These are phyloP conservation scores for Lagopus leucura DNA, from an alignment of 2,113 vertebrate species.

Conservation along the genomic window DNA sequence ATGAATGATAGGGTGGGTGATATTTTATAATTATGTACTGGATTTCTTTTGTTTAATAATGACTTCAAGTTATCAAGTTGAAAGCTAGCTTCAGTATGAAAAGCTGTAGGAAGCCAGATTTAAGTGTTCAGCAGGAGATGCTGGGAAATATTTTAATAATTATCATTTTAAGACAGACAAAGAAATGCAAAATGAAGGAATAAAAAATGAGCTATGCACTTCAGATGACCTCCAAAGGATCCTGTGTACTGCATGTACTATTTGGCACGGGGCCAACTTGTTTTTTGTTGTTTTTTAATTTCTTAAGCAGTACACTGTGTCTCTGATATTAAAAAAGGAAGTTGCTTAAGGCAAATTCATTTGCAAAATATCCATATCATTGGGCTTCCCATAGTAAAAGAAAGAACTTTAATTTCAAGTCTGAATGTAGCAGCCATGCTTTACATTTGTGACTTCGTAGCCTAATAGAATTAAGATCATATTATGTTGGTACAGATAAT, in stretches of 20 bases:
- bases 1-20: neutral
- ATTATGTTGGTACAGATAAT: neutral
- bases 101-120: neutral
- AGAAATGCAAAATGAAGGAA: neutral
- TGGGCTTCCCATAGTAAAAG: neutral
- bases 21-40: neutral
- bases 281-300: neutral
- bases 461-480: neutral
- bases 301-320: neutral
- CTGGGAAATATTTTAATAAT: neutral
- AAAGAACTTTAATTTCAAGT: neutral
- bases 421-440: neutral
- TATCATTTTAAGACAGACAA: neutral
- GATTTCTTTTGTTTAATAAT: neutral
- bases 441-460: neutral
- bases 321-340: slow-evolving; percentile 9
- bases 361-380: slow-evolving; percentile 13
- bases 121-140: neutral
- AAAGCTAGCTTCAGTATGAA: neutral
- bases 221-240: slow-evolving; percentile 14
- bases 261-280: neutral
- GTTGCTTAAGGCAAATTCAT: neutral
- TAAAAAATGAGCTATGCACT: neutral
- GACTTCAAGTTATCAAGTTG: slow-evolving; percentile 25
- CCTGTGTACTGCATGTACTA: neutral